Evolutionary conservation across 2,888 invertebrate genomes (phyloP).

Genomic region (Diaprepes abbreviatus): DNA sequence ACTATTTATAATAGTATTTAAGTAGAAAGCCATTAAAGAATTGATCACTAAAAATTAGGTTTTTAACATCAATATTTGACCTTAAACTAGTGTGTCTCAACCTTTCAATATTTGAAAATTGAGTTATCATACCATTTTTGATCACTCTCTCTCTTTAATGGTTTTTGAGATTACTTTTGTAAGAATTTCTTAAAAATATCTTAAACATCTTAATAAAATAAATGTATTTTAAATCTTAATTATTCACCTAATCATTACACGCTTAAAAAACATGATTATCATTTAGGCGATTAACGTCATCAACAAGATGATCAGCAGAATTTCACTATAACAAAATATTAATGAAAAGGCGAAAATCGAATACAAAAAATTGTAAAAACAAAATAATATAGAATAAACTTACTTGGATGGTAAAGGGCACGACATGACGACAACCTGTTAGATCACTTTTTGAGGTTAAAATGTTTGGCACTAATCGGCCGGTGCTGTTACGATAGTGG

Average conservation of each 20-base stretch:
- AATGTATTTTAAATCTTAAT: too few relatives aligned
- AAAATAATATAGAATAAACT: constrained; percentile 22
- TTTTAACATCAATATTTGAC: neutral
- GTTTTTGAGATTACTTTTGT: too few relatives aligned
- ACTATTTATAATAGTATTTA: too few relatives aligned
- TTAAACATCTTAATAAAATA: too few relatives aligned
- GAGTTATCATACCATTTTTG: too few relatives aligned
- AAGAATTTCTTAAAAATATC: too few relatives aligned
- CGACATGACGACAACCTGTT: constrained; percentile 52
- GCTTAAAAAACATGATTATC: constrained; percentile 35
- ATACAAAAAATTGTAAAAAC: neutral
- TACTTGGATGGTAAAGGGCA: constrained; percentile 44
- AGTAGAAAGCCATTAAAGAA: neutral
- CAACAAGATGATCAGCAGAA: neutral
- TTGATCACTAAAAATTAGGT: neutral
- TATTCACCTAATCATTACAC: constrained; percentile 3
- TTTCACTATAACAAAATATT: neutral
- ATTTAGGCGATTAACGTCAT: constrained; percentile 18
- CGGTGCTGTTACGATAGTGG: constrained; percentile 15
- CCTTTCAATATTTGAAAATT: too few relatives aligned
- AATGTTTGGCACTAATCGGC: constrained; percentile 20
- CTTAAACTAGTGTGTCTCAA: too few relatives aligned
- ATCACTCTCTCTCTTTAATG: too few relatives aligned
- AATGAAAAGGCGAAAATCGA: neutral
- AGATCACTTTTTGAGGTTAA: constrained; percentile 39